These are phyloP conservation scores for Propithecus coquereli DNA, from an alignment of 2,113 vertebrate species.

Conservation along the genomic window DNA sequence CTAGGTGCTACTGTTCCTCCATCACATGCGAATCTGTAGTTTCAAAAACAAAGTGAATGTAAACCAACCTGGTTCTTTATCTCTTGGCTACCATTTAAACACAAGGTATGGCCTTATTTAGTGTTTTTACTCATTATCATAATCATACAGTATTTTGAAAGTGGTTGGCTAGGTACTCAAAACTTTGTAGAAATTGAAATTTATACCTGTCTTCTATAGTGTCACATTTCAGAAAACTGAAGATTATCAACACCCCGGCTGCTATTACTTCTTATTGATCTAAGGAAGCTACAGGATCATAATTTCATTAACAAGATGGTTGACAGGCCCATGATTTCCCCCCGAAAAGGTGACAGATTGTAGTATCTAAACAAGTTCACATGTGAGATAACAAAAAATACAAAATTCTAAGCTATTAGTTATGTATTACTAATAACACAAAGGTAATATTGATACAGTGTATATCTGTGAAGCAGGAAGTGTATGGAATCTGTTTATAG, in stretches of 20 bases:
- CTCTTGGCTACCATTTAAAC: not conserved
- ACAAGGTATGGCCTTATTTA: not conserved
- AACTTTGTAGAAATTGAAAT: not conserved
- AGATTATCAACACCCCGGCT: not conserved
- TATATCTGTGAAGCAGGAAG: not conserved
- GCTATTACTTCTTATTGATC: not conserved
- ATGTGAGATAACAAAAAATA: not conserved
- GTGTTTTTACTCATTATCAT: not conserved
- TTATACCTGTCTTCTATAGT: not conserved
- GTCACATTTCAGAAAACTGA: not conserved
- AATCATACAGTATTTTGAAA: not conserved
- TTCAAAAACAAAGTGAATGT: not conserved
- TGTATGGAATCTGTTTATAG: not conserved
- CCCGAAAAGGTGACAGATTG: not conserved
- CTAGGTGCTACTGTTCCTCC: slow-evolving; percentile 79
- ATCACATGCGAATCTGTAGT: not conserved
- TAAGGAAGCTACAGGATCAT: not conserved
- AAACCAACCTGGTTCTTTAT: not conserved
- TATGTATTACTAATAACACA: not conserved
- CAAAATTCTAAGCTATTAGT: not conserved
- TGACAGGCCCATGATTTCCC: not conserved
- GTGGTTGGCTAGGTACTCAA: not conserved
- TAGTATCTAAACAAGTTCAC: not conserved
- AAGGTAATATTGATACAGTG: not conserved
- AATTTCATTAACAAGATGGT: not conserved